Percentiles rank a stretch among this genome's conserved stretches.
Evolutionary conservation across 2,888 invertebrate species (phyloP).

Genomic region (Myopa testacea): DNA sequence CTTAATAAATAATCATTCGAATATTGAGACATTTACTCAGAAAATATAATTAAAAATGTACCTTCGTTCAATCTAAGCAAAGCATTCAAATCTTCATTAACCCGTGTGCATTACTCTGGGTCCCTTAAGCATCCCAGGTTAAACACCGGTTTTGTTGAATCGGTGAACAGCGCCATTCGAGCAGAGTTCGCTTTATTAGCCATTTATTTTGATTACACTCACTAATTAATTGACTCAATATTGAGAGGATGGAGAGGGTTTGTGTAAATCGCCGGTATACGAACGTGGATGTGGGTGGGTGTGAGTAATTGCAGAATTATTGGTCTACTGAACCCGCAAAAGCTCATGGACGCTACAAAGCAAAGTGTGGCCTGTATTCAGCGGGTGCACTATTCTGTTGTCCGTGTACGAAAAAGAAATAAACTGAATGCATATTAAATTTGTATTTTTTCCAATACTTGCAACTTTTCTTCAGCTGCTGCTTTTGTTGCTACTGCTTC

Average conservation of each 20-base stretch:
- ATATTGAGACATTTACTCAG: too few species aligned
- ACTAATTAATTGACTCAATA: slow-evolving; percentile 51
- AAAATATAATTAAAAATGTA: too few species aligned
- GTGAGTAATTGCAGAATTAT: slow-evolving; percentile 49
- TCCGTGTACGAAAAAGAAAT: too few species aligned
- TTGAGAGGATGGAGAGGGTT: neutral
- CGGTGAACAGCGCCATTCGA: slow-evolving; percentile 3
- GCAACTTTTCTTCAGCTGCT: neutral
- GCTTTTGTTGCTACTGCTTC: neutral
- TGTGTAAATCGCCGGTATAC: neutral
- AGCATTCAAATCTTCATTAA: neutral
- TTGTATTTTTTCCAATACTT: neutral
- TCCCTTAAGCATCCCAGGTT: neutral
- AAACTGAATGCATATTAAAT: neutral
- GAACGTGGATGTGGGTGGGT: slow-evolving; percentile 15
- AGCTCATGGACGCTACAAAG: too few species aligned
- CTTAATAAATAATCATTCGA: too few species aligned
- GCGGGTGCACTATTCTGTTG: too few species aligned
- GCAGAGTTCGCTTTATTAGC: slow-evolving; percentile 42
- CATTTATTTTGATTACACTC: slow-evolving; percentile 53
- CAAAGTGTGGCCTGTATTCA: too few species aligned
- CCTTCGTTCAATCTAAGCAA: neutral
- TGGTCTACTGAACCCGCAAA: too few species aligned
- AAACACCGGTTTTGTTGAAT: neutral
- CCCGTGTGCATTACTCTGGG: neutral